phyloP scores from a whole-genome alignment of 2,113 vertebrate species.

The Oryzias curvinotus region DNA sequence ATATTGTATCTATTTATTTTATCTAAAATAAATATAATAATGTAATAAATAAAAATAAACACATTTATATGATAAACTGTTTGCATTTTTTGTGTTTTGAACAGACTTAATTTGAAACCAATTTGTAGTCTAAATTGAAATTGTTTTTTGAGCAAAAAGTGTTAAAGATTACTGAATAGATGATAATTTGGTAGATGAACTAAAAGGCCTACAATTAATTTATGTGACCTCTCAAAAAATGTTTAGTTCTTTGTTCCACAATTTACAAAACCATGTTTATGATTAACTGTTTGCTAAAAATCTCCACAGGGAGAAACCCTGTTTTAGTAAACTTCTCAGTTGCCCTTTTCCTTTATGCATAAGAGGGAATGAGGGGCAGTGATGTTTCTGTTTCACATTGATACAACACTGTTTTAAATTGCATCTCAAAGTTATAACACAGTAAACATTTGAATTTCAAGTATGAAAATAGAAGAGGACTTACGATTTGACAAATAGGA shows the following conservation, averaged over 20 bases:
- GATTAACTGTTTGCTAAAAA: neutral
- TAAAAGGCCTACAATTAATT: too few relatives aligned
- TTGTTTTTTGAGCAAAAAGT: too few relatives aligned
- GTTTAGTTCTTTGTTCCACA: too few relatives aligned
- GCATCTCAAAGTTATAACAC: too few relatives aligned
- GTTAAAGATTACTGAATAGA: too few relatives aligned
- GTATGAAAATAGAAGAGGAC: too few relatives aligned
- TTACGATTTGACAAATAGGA: too few relatives aligned
- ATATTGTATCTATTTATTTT: too few relatives aligned
- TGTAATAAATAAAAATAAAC: neutral
- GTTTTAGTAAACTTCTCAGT: slow-evolving; percentile 2
- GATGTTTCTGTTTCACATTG: neutral
- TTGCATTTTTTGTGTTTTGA: neutral
- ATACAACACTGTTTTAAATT: neutral
- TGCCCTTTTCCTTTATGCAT: neutral
- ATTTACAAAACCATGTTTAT: too few relatives aligned
- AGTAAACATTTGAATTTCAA: too few relatives aligned
- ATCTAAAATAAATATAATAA: neutral
- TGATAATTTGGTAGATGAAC: too few relatives aligned
- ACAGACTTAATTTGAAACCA: neutral
- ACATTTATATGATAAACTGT: neutral
- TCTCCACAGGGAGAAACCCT: neutral
- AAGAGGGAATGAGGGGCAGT: neutral
- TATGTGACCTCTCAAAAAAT: too few relatives aligned
- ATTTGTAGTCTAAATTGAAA: neutral